These are phyloP conservation scores for Candidula unifasciata DNA, from an alignment of 2,888 invertebrate genomes.

Conservation along the genomic window DNA sequence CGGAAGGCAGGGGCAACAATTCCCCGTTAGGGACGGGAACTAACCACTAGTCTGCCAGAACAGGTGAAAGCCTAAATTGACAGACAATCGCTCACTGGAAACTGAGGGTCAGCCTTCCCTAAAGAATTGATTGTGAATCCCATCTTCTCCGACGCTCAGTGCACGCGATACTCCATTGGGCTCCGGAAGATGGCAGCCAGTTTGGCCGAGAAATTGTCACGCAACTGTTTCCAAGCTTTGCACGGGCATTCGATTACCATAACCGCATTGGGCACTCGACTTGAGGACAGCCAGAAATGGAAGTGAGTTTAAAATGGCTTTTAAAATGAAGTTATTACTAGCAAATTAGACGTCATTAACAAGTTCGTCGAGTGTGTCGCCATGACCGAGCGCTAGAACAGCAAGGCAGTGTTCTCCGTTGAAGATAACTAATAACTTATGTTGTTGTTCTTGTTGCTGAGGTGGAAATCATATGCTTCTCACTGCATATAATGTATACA, in stretches of 20 bases:
- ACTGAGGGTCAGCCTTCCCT: conserved; percentile 26
- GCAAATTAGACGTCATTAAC: conserved; percentile 45
- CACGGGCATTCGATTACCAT: conserved; percentile 40
- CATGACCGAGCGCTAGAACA: not conserved
- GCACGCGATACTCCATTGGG: conserved; percentile 44
- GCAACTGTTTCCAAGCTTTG: conserved; percentile 31
- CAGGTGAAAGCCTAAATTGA: conserved; percentile 49
- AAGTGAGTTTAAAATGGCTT: conserved; percentile 34
- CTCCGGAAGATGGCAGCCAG: conserved; percentile 37
- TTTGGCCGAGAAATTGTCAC: conserved; percentile 41
- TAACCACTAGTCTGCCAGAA: conserved; percentile 46
- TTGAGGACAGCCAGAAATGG: not conserved
- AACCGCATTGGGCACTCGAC: conserved; percentile 30
- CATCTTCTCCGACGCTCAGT: not conserved
- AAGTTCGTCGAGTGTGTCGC: not conserved
- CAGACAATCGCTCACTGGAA: conserved; percentile 48
- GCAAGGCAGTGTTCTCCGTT: no score
- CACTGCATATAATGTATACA: no score
- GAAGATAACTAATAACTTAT: no score
- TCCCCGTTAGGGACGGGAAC: conserved; percentile 24
- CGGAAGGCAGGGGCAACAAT: conserved; percentile 30
- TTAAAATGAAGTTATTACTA: conserved; percentile 54
- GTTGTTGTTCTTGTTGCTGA: no score
- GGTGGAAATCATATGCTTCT: no score
- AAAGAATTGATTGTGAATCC: conserved; percentile 24